Evolutionary conservation across 2,113 vertebrate genomes (phyloP).

Genomic region (Paradoxurus hermaphroditus): DNA sequence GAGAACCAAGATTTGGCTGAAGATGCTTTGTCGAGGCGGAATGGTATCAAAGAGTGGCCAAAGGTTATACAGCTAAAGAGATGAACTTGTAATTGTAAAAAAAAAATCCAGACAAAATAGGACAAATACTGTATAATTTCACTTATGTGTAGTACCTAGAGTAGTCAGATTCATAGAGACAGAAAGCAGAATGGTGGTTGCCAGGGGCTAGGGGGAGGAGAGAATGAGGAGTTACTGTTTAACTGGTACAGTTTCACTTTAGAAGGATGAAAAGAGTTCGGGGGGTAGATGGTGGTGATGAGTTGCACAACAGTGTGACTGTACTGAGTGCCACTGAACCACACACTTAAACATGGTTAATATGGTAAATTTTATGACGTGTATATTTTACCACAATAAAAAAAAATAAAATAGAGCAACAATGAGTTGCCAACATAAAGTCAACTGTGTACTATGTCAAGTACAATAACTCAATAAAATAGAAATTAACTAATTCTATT

Average conservation of each 20-base stretch:
- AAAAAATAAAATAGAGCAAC: not conserved
- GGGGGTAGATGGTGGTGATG: not conserved
- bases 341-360: not conserved
- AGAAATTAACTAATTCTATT: not conserved
- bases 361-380: not conserved
- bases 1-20: not conserved
- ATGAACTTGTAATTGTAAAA: not conserved
- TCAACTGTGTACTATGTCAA: not conserved
- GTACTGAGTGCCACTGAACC: not conserved
- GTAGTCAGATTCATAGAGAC: not conserved
- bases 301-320: not conserved
- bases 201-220: too few relatives aligned
- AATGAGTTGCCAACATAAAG: not conserved
- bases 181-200: not conserved
- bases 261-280: not conserved
- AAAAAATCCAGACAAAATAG: not conserved
- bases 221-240: not conserved
- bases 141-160: not conserved
- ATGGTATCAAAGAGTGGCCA: not conserved
- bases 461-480: not conserved
- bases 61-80: not conserved
- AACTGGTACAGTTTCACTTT: not conserved
- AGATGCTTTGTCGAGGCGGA: not conserved
- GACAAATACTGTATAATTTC: not conserved
- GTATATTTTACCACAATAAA: not conserved